phyloP scores from a whole-genome alignment of 1,140 invertebrate genomes.

The Semibalanus balanoides region DNA sequence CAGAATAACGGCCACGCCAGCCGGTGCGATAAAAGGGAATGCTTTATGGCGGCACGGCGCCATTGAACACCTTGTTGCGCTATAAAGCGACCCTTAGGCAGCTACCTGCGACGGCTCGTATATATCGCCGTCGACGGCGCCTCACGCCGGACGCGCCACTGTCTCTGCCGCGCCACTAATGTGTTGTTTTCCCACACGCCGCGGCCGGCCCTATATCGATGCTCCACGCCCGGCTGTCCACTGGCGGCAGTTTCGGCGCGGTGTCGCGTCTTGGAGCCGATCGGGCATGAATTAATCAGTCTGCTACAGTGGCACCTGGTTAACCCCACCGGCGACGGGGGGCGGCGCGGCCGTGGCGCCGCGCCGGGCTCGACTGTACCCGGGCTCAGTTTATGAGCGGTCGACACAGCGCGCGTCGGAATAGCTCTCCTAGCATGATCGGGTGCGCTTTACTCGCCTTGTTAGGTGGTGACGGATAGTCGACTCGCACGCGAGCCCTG shows the following conservation, averaged over 20 bases:
- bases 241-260: no score
- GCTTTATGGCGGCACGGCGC: neutral
- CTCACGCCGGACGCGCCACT: neutral
- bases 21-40: neutral
- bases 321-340: no score
- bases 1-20: neutral
- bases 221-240: no score
- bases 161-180: neutral
- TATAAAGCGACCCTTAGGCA: neutral
- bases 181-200: constrained; percentile 1
- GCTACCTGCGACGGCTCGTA: neutral
- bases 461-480: neutral
- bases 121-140: neutral
- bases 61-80: neutral
- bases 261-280: neutral
- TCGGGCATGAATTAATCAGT: neutral
- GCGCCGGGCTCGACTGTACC: neutral
- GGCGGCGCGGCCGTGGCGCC: no score
- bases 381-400: neutral
- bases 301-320: neutral
- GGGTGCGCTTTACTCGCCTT: neutral
- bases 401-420: neutral
- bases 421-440: neutral
- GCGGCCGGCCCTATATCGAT: neutral
- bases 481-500: neutral